Evolutionary conservation across 2,113 vertebrate species (phyloP).

Genomic region (Numida meleagris): DNA sequence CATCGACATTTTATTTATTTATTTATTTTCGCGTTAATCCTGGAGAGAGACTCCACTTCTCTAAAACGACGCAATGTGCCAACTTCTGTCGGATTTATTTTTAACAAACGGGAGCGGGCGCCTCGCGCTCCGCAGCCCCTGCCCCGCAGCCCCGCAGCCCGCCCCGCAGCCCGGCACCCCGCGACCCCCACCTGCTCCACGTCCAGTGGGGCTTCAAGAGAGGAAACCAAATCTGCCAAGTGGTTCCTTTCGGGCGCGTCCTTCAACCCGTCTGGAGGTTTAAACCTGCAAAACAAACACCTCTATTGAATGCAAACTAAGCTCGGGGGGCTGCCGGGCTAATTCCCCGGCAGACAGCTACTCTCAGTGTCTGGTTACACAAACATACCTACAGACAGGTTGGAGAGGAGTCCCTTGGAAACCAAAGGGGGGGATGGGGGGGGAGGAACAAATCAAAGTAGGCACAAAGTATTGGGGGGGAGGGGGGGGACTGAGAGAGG

Average conservation of each 20-base stretch:
- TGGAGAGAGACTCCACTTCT: constrained; percentile 53
- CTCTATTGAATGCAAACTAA: constrained; percentile 68
- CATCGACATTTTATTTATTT: background rate
- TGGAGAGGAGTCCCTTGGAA: constrained; percentile 52
- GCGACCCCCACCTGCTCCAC: constrained; percentile 67
- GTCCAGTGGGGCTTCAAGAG: constrained; percentile 30
- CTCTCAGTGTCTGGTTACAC: constrained; percentile 78
- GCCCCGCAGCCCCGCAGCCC: background rate
- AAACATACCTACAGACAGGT: constrained; percentile 77
- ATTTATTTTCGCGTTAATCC: constrained; percentile 20
- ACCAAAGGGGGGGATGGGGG: background rate
- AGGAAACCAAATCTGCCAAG: constrained; percentile 57
- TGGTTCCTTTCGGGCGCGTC: constrained; percentile 52
- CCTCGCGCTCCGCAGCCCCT: background rate
- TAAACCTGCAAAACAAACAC: constrained; percentile 74
- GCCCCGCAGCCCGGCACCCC: background rate
- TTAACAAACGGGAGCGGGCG: constrained; percentile 38
- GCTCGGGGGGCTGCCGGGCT: constrained; percentile 51
- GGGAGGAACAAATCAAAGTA: background rate
- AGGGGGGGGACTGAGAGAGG: background rate
- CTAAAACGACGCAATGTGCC: constrained; percentile 51
- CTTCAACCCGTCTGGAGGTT: constrained; percentile 59
- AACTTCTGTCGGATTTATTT: constrained; percentile 63
- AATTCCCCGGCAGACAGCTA: constrained; percentile 71
- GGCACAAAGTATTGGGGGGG: background rate